Base-by-base conservation (phyloP, 1,140 invertebrate species). In the Tetragonula clypearis region DNA sequence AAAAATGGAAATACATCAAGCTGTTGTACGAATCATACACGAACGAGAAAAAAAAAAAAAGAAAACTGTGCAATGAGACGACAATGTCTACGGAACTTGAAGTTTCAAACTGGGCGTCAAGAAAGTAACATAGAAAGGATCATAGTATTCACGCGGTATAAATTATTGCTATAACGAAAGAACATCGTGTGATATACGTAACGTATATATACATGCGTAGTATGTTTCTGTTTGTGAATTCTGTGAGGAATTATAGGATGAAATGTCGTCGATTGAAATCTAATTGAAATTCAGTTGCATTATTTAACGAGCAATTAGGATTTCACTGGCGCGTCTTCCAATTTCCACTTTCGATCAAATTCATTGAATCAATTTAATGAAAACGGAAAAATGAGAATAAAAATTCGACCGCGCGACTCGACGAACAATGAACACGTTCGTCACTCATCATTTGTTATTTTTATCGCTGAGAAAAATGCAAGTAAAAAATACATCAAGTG, bases 141-240 rank as follows among this genome's bases (percentile, higher is more conserved):
- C 19, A 56, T 15, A 41, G 2, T 8, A 21, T 17, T 30, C 30
- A 53, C 41, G 23, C 53, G n/a, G 8, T 71, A 41, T 53, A 8
- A 35, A 21, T 35, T 0, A 19, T 35, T 30, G 23, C 9, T 30
- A 26, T 74, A 30, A 30, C 11, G 9, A 11, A 26, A 56, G 56
- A 17, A n/a, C n/a, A 23, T 30, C 55, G 19, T 72, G 76, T 21
- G 30, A 62, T 1, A 60, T 49, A 23, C n/a, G 30, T 65, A n/a
- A 78, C 75, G 56, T 30, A 30, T 30, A 30, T 30, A 30, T 30
- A 30, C 30, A 30, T 49, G 68, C 76, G 79, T 84, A 35, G 56
- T 60, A 84, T 60, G 41, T 55, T 21, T 14, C 12, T 17, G 17
- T 62, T 53, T 8, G 2, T 79, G 8, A 84, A 49, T 60, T 60